These are phyloP conservation scores for Amniataba percoides DNA, from an alignment of 2,797 vertebrate genomes.

Conservation along the genomic window DNA sequence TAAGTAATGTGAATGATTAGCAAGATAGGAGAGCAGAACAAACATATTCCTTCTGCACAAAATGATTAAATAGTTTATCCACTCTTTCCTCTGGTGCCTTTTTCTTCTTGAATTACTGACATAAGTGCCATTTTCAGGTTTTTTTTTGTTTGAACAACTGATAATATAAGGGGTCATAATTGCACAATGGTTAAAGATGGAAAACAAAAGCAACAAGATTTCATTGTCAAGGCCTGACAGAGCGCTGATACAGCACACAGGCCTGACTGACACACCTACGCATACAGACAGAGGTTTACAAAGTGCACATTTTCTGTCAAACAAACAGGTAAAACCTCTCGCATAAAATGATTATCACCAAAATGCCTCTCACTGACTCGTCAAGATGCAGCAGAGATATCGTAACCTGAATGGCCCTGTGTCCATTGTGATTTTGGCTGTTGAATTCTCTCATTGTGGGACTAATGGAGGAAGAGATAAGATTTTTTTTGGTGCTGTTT, in stretches of 20 bases:
- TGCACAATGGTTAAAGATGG: not conserved
- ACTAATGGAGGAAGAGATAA: constrained; percentile 81
- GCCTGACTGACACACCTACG: not conserved
- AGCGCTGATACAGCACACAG: not conserved
- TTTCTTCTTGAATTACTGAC: too few species aligned
- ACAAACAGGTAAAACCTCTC: constrained; percentile 35
- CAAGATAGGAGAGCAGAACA: too few species aligned
- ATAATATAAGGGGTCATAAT: too few species aligned
- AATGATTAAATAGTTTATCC: too few species aligned
- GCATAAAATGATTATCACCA: constrained; percentile 49
- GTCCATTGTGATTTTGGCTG: constrained; percentile 67
- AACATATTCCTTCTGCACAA: too few species aligned
- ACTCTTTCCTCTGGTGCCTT: too few species aligned
- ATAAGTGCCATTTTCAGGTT: too few species aligned
- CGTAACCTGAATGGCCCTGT: constrained; percentile 61
- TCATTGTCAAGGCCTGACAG: constrained; percentile 22
- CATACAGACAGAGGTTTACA: constrained; percentile 2
- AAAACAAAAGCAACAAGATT: not conserved
- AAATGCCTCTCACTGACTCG: constrained; percentile 47
- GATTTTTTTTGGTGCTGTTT: constrained; percentile 73
- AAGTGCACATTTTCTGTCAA: constrained; percentile 27
- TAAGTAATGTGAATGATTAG: too few species aligned
- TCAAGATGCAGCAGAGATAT: constrained; percentile 61
- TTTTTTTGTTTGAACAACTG: too few species aligned
- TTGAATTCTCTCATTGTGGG: constrained; percentile 76